Evolutionary conservation across 2,888 invertebrate genomes (phyloP).

Genomic region (Agonopterix heracliana): DNA sequence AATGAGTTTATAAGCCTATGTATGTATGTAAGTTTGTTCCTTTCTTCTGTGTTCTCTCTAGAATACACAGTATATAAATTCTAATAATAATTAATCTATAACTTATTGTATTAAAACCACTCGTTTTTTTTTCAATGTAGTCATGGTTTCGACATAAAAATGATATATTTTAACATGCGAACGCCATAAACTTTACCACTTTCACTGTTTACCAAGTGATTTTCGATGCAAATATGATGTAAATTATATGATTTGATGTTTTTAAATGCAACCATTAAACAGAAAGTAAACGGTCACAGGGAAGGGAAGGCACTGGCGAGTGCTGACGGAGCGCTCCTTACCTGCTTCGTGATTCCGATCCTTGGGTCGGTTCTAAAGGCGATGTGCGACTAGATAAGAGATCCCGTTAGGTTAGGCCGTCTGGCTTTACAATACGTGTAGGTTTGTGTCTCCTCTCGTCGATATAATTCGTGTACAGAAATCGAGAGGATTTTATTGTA

Average conservation of each 20-base stretch:
- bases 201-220: conserved; percentile 5
- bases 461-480: too few species aligned
- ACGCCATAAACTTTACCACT: conserved; percentile 1
- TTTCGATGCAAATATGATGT: conserved; percentile 7
- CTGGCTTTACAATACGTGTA: conserved; percentile 53
- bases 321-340: conserved; percentile 19
- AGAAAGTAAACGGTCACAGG: conserved; percentile 6
- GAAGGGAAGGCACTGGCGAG: neutral
- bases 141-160: neutral
- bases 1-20: too few species aligned
- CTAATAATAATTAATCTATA: too few species aligned
- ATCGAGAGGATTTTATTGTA: too few species aligned
- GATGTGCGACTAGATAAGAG: conserved; percentile 61
- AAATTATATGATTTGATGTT: conserved; percentile 4
- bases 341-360: conserved; percentile 46
- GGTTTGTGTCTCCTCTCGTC: too few species aligned
- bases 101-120: too few species aligned
- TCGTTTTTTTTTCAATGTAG: too few species aligned
- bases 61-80: too few species aligned
- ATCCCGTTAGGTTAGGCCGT: conserved; percentile 70
- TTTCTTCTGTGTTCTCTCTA: too few species aligned
- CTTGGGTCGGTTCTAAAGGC: conserved; percentile 47
- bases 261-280: conserved; percentile 3
- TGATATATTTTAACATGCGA: neutral
- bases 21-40: too few species aligned